Base-by-base conservation (phyloP, 2,888 invertebrate genomes). In the Mylabris sibirica region DNA sequence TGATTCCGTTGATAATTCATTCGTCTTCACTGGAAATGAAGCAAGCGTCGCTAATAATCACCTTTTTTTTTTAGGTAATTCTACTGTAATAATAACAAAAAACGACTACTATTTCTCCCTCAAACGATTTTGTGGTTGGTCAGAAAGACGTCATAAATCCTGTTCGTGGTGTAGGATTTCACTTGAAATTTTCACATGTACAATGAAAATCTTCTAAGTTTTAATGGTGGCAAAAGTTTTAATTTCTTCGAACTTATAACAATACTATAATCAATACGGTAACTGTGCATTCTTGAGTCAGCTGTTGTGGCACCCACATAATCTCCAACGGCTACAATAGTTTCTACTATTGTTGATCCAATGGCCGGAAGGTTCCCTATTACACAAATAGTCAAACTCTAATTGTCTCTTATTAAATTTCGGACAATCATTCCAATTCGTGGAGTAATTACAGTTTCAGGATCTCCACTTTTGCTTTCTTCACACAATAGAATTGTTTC, bases 341-440 rank as follows among this genome's bases (percentile, higher is more conserved):
- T 8, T 44, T 4, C 44, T 8, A 44, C 44, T 44, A 17, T 5
- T 17, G 44, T n/a, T n/a, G n/a, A 44, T 44, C 17, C 17, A n/a
- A 17, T 17, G 17, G n/a, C 44, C n/a, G 6, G n/a, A 44, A 44
- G 17, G 38, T 38, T 38, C n/a, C 12, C 44, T 8, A 17, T n/a
- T 44, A n/a, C 17, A 17, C 4, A 44, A 1, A 17, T 44, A 44
- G n/a, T 17, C 17, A 44, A 17, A 5, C 17, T 38, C 11, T 14
- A 44, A 44, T 44, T 44, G 44, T 44, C 17, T 6, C 44, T 44
- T 44, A 44, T 44, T 44, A 44, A 44, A 44, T 44, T 44, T 44
- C n/a, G 44, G 44, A 44, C 44, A 41, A 41, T 14, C 1, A n/a
- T 17, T 11, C n/a, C 44, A 44, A 44, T 44, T 44, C 6, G 44